These are phyloP conservation scores for Orchesella flavescens DNA, from an alignment of 2,888 invertebrate genomes.

Conservation along the genomic window DNA sequence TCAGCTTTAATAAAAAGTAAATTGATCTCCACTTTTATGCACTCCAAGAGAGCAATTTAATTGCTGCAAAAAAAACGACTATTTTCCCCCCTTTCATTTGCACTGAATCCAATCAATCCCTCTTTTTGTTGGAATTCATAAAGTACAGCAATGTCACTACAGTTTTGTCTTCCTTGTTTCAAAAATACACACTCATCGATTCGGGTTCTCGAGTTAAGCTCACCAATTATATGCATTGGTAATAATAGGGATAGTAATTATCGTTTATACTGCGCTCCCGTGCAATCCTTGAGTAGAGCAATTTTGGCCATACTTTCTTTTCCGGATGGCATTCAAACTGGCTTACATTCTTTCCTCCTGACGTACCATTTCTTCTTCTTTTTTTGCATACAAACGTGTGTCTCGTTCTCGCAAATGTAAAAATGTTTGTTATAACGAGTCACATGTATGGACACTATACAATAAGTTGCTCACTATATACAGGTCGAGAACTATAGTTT, in stretches of 20 bases:
- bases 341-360: not conserved
- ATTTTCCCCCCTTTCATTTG: slow-evolving; percentile 28
- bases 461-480: not conserved
- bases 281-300: slow-evolving; percentile 1
- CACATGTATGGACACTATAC: not conserved
- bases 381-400: not conserved
- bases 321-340: slow-evolving; percentile 20
- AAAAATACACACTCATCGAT: slow-evolving; percentile 5
- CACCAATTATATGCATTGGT: no score
- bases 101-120: slow-evolving; percentile 38
- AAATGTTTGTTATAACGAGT: no score
- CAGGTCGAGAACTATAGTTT: slow-evolving; percentile 14
- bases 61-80: slow-evolving; percentile 51
- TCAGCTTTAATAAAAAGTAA: slow-evolving; percentile 35
- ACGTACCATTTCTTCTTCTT: no score
- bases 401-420: not conserved
- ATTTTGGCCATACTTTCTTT: slow-evolving; percentile 2
- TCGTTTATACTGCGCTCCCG: slow-evolving; percentile 10
- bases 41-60: slow-evolving; percentile 58
- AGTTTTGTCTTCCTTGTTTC: slow-evolving; percentile 26
- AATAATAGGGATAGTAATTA: slow-evolving; percentile 37
- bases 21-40: slow-evolving; percentile 47
- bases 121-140: not conserved
- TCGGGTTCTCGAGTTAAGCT: not conserved
- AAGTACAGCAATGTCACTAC: not conserved